phyloP scores from a whole-genome alignment of 2,888 invertebrate genomes.

The Anthrax anthrax region DNA sequence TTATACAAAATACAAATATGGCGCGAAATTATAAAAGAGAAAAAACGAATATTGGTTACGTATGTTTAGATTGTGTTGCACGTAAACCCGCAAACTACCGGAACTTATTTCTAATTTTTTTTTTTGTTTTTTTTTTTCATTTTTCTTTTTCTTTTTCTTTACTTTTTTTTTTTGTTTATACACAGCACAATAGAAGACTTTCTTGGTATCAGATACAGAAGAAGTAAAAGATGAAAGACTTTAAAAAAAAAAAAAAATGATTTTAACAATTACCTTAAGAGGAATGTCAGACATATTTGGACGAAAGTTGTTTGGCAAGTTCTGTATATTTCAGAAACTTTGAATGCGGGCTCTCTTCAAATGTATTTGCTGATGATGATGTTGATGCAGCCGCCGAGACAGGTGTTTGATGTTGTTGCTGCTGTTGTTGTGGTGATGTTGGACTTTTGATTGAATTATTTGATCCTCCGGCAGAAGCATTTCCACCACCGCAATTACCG shows the following conservation, averaged over 20 bases:
- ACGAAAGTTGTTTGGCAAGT: slow-evolving; percentile 94
- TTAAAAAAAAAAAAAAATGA: neutral
- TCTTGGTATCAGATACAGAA: neutral
- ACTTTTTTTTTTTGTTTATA: neutral
- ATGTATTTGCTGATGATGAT: slow-evolving; percentile 29
- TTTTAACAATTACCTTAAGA: neutral
- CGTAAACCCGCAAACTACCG: neutral
- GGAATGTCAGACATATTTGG: slow-evolving; percentile 75
- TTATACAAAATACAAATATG: too few species aligned
- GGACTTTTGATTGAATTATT: slow-evolving; percentile 7
- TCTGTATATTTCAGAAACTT: slow-evolving; percentile 98
- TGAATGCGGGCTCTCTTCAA: slow-evolving; percentile 87
- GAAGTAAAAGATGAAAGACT: neutral
- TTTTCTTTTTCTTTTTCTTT: too few species aligned
- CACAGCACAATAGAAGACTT: neutral
- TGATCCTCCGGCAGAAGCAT: neutral
- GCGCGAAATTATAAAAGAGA: neutral
- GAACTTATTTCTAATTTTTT: neutral
- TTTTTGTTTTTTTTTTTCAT: too few species aligned
- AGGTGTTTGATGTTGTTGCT: slow-evolving; percentile 11
- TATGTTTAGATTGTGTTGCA: neutral
- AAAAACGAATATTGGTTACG: neutral
- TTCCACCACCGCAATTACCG: neutral
- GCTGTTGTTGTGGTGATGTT: slow-evolving; percentile 8
- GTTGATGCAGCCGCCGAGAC: neutral